Percentiles rank a stretch among this genome's conserved stretches.
These are phyloP conservation scores for Panzeria rudis DNA, from an alignment of 2,888 invertebrate genomes.

Conservation along the genomic window DNA sequence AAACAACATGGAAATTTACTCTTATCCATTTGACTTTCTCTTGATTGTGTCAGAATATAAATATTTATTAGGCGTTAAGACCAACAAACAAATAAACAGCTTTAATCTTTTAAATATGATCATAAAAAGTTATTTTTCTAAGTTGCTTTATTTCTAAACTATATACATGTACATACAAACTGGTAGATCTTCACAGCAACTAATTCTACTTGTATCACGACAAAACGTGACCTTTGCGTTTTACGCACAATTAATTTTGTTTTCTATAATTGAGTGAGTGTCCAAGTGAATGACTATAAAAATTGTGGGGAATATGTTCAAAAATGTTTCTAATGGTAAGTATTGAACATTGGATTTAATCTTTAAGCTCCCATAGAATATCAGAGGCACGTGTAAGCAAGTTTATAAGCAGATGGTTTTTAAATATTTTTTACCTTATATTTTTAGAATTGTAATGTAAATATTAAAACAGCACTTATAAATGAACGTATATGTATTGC, in stretches of 20 bases:
- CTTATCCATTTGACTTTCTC: constrained; percentile 25
- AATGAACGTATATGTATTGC: neutral
- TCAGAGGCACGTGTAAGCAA: constrained; percentile 54
- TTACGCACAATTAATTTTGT: constrained; percentile 67
- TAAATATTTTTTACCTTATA: neutral
- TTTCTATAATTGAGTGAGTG: constrained; percentile 32
- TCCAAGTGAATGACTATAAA: constrained; percentile 23
- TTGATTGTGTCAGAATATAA: constrained; percentile 15
- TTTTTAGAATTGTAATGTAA: neutral
- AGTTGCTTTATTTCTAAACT: neutral
- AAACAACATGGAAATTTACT: constrained; percentile 10
- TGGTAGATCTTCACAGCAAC: constrained; percentile 15
- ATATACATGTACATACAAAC: constrained; percentile 7
- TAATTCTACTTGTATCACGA: constrained; percentile 23
- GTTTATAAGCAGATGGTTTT: constrained; percentile 7
- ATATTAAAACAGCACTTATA: neutral
- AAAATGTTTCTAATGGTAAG: constrained; percentile 52
- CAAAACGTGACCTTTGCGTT: constrained; percentile 67
- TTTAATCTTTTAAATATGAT: constrained; percentile 33
- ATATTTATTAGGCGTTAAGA: constrained; percentile 68
- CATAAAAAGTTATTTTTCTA: constrained; percentile 4
- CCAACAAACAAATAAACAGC: constrained; percentile 42
- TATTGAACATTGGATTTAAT: constrained; percentile 27
- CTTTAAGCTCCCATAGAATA: constrained; percentile 56
- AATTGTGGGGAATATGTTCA: constrained; percentile 12